Evolutionary conservation across 2,888 invertebrate genomes (phyloP).

Genomic region (Oxystoma pomonae): DNA sequence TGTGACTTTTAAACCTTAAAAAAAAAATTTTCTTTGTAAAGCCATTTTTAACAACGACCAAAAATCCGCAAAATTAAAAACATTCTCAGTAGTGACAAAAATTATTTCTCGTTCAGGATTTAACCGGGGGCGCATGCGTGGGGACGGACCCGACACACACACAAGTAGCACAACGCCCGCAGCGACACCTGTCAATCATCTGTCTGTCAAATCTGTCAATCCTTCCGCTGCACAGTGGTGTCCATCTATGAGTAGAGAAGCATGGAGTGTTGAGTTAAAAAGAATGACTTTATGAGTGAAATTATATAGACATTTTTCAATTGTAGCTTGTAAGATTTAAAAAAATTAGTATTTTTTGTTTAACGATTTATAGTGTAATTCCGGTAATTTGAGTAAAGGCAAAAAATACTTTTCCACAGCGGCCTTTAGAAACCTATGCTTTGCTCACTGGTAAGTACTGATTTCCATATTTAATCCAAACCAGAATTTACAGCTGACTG

Average conservation of each 20-base stretch:
- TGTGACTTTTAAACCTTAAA: no score
- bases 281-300: background rate
- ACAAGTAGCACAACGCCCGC: background rate
- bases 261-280: background rate
- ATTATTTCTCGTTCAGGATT: background rate
- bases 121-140: background rate
- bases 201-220: no score
- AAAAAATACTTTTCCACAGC: no score
- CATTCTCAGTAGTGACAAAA: background rate
- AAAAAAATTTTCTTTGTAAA: background rate
- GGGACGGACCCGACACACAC: background rate
- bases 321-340: background rate
- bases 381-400: no score
- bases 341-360: no score
- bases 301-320: background rate
- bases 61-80: background rate
- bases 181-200: background rate
- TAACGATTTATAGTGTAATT: no score
- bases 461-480: no score
- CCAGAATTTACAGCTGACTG: no score
- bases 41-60: background rate
- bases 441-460: no score
- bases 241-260: background rate
- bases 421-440: no score
- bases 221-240: background rate